These are phyloP conservation scores for Camponotus vicinus DNA, from an alignment of 1,140 invertebrate genomes.

Conservation along the genomic window DNA sequence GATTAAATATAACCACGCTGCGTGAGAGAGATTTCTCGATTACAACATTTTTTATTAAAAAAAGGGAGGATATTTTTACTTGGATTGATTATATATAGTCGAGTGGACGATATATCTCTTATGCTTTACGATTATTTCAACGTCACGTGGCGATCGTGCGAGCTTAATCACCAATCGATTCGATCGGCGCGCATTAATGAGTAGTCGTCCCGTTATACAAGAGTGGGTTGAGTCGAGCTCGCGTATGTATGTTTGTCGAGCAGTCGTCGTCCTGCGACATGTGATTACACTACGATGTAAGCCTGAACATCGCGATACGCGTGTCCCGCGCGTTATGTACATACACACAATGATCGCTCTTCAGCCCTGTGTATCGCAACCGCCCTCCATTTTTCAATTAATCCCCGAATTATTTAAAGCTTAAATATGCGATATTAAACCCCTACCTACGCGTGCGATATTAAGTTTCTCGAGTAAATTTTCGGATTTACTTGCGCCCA, in stretches of 20 bases:
- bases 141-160: constrained; percentile 58
- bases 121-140: not conserved
- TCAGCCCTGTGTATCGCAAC: constrained; percentile 10
- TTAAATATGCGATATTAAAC: constrained; percentile 40
- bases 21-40: not conserved
- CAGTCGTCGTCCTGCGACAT: constrained; percentile 55
- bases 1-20: not conserved
- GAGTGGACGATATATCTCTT: constrained; percentile 4
- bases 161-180: constrained; percentile 66
- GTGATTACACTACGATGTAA: constrained; percentile 56
- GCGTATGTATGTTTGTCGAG: constrained; percentile 43
- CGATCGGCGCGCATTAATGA: constrained; percentile 68
- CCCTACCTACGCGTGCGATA: constrained; percentile 26
- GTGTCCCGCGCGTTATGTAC: constrained; percentile 47
- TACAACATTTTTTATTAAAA: not conserved
- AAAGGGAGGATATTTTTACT: not conserved
- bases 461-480: constrained; percentile 40
- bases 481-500: constrained; percentile 21
- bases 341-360: not conserved
- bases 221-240: not conserved
- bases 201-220: constrained; percentile 31
- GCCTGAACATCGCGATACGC: constrained; percentile 55
- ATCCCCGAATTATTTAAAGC: constrained; percentile 57
- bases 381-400: constrained; percentile 68
- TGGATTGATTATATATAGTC: not conserved